phyloP scores from a whole-genome alignment of 2,113 vertebrate species.

The Ammospiza nelsoni region DNA sequence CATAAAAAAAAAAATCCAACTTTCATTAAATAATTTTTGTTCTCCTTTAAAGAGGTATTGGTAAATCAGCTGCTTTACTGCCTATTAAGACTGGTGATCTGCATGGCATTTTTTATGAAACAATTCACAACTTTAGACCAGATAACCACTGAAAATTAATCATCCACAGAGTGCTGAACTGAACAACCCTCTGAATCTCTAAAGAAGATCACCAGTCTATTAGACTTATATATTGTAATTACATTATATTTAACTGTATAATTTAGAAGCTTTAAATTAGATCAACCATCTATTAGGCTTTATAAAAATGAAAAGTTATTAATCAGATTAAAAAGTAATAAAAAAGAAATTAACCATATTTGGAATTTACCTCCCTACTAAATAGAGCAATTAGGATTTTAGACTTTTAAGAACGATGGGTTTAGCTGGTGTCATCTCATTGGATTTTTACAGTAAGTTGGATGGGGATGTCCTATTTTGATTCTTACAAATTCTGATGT shows the following conservation, averaged over 20 bases:
- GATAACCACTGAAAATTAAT: slow-evolving; percentile 72
- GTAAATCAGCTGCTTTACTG: slow-evolving; percentile 40
- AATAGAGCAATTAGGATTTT: not conserved
- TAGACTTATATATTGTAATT: slow-evolving; percentile 66
- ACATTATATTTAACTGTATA: slow-evolving; percentile 62
- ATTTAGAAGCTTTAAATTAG: slow-evolving; percentile 74
- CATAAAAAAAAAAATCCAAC: not conserved
- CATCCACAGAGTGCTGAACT: slow-evolving; percentile 34
- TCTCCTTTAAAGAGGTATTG: slow-evolving; percentile 18
- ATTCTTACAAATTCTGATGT: not conserved
- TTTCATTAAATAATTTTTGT: slow-evolving; percentile 20
- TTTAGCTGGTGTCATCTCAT: not conserved
- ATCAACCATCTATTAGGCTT: slow-evolving; percentile 62
- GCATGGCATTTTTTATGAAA: slow-evolving; percentile 56
- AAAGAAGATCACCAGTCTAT: slow-evolving; percentile 57
- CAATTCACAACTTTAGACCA: slow-evolving; percentile 64
- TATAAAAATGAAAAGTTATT: slow-evolving; percentile 68
- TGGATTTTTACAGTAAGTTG: not conserved
- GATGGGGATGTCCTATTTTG: not conserved
- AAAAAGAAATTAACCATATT: slow-evolving; percentile 60
- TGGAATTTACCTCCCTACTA: not conserved
- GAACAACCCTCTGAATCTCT: slow-evolving; percentile 63
- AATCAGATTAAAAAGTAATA: slow-evolving; percentile 65
- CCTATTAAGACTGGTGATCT: slow-evolving; percentile 60
- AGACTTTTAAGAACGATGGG: not conserved